Evolutionary conservation across 2,113 vertebrate genomes (phyloP).

Genomic region (Amphiprion ocellaris): DNA sequence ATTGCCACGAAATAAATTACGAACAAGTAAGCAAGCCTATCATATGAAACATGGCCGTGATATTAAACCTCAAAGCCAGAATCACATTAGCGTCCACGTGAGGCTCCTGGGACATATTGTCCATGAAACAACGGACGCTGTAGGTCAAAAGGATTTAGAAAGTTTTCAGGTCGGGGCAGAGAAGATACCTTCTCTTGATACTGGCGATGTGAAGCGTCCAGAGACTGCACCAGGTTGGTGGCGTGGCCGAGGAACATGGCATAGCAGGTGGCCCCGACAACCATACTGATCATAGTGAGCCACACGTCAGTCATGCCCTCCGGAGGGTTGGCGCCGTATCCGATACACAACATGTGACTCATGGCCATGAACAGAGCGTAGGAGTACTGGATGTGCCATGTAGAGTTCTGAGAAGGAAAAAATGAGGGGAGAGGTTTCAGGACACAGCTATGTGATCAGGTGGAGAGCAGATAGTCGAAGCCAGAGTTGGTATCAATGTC

Average conservation of each 20-base stretch:
- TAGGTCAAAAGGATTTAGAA: slow-evolving; percentile 24
- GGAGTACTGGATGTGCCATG: slow-evolving; percentile 97
- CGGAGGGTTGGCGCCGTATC: slow-evolving; percentile 93
- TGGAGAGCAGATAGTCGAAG: too few species aligned
- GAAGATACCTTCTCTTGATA: slow-evolving; percentile 96
- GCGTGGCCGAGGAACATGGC: slow-evolving; percentile 98
- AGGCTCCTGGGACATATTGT: slow-evolving; percentile 22
- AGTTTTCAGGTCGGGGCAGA: not conserved
- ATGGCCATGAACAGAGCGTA: slow-evolving; percentile 92
- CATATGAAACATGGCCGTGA: slow-evolving; percentile 43
- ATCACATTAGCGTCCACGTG: slow-evolving; percentile 46
- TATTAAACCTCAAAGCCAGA: slow-evolving; percentile 57
- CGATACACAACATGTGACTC: slow-evolving; percentile 88
- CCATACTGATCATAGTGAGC: slow-evolving; percentile 99
- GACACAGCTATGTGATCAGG: not conserved
- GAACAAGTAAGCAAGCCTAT: slow-evolving; percentile 32
- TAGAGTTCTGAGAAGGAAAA: slow-evolving; percentile 88
- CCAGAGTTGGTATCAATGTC: too few species aligned
- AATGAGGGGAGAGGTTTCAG: not conserved
- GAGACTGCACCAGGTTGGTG: slow-evolving; percentile 94
- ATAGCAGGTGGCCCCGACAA: slow-evolving; percentile 90
- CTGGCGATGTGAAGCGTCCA: slow-evolving; percentile 94
- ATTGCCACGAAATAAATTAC: slow-evolving; percentile 24
- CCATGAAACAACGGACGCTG: slow-evolving; percentile 9
- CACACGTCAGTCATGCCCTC: slow-evolving; percentile 94